Evolutionary conservation across 1,140 invertebrate species (phyloP).

Genomic region (Dreissena polymorpha): DNA sequence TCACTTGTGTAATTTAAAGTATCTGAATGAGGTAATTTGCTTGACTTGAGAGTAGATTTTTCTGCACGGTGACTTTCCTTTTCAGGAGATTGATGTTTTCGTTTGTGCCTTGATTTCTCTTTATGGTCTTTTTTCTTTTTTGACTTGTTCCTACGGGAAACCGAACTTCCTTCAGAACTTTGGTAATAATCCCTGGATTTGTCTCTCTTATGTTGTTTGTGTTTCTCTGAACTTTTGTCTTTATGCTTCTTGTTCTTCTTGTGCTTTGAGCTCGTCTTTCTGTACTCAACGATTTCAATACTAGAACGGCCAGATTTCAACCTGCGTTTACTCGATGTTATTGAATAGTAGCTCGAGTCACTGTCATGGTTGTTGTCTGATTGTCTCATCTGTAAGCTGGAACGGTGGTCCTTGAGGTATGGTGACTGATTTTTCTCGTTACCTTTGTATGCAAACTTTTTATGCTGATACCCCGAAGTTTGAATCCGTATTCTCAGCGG

Average conservation of each 20-base stretch:
- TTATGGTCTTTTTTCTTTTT: constrained; percentile 45
- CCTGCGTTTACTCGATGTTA: constrained; percentile 28
- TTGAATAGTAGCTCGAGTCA: constrained; percentile 30
- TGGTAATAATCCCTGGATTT: not conserved
- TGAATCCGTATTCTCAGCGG: constrained; percentile 22
- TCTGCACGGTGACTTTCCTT: too few relatives aligned
- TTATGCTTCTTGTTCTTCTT: constrained; percentile 49
- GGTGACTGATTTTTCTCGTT: not conserved
- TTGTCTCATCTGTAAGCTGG: constrained; percentile 4
- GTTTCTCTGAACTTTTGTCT: not conserved
- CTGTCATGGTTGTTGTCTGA: constrained; percentile 12
- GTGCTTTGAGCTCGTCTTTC: constrained; percentile 44
- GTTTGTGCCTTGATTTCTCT: constrained; percentile 9
- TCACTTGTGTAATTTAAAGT: constrained; percentile 36
- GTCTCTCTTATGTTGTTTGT: constrained; percentile 11
- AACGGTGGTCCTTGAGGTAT: constrained; percentile 7
- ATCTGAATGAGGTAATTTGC: too few relatives aligned
- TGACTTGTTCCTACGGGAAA: constrained; percentile 17
- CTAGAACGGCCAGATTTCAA: constrained; percentile 31
- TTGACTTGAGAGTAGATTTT: too few relatives aligned
- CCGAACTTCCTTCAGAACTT: too few relatives aligned
- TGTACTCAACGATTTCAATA: constrained; percentile 52
- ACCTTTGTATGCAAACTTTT: constrained; percentile 36
- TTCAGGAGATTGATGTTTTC: too few relatives aligned
- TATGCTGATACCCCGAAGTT: constrained; percentile 33